Evolutionary conservation across 2,888 invertebrate genomes (phyloP).

Genomic region (Synanthedon vespiformis): DNA sequence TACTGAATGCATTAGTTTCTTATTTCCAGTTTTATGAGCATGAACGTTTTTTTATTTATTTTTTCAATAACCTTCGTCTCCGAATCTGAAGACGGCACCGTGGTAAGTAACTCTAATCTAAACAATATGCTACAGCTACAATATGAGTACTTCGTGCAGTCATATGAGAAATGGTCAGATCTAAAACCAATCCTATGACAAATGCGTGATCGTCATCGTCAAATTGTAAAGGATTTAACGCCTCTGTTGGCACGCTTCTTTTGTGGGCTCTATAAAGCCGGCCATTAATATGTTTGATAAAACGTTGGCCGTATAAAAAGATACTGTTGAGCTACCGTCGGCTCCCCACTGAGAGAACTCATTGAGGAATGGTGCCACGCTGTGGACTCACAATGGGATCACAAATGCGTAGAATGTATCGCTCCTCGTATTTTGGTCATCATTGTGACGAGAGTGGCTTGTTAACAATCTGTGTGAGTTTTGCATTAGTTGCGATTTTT

Average conservation of each 20-base stretch:
- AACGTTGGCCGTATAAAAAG: constrained; percentile 63
- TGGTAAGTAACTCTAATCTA: no score
- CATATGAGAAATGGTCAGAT: constrained; percentile 27
- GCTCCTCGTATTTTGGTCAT: constrained; percentile 35
- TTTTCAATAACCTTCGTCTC: constrained; percentile 9
- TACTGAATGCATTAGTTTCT: constrained; percentile 47
- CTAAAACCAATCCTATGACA: constrained; percentile 49
- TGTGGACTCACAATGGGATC: constrained; percentile 39
- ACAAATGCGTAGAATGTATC: constrained; percentile 34
- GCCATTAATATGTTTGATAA: constrained; percentile 70
- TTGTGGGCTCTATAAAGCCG: constrained; percentile 65
- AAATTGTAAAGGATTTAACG: constrained; percentile 72
- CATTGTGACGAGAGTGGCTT: constrained; percentile 28
- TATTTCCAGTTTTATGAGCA: constrained; percentile 51
- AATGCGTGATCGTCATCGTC: constrained; percentile 60
- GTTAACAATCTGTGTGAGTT: constrained; percentile 18
- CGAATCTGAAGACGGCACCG: no score
- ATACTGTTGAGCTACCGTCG: constrained; percentile 57
- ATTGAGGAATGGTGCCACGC: constrained; percentile 52
- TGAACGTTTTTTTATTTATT: constrained; percentile 44
- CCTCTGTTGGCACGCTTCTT: constrained; percentile 68
- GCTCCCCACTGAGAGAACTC: constrained; percentile 54
- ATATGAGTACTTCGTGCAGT: constrained; percentile 17
- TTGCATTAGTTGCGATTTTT: background rate
- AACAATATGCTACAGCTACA: background rate